phyloP scores from a whole-genome alignment of 1,140 invertebrate species.

The Drosophila burlai region DNA sequence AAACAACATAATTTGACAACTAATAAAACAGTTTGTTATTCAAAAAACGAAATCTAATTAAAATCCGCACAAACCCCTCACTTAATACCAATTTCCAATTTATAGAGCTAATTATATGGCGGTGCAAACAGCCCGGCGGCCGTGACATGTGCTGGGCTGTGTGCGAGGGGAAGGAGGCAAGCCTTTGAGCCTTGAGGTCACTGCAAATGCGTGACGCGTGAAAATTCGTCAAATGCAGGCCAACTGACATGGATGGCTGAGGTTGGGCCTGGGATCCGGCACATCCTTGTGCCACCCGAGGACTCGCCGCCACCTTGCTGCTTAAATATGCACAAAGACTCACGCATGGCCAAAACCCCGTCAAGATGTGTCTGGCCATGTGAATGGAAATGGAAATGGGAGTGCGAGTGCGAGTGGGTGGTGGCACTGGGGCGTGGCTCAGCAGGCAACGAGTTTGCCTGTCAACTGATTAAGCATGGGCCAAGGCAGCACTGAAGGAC shows the following conservation, averaged over 20 bases:
- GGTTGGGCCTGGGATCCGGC: neutral
- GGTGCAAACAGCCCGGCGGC: slow-evolving; percentile 21
- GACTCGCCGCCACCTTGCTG: slow-evolving; percentile 22
- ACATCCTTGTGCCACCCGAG: slow-evolving; percentile 10
- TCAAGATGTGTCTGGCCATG: slow-evolving; percentile 14
- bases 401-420: neutral
- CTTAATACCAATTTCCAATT: neutral
- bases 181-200: slow-evolving; percentile 65
- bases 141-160: slow-evolving; percentile 14
- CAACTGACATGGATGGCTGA: slow-evolving; percentile 45
- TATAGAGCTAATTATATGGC: slow-evolving; percentile 1
- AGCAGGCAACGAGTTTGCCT: slow-evolving; percentile 18
- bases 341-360: slow-evolving; percentile 43
- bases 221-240: slow-evolving; percentile 71
- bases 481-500: slow-evolving; percentile 26
- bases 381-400: slow-evolving; percentile 18
- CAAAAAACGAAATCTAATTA: neutral
- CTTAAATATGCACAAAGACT: slow-evolving; percentile 71
- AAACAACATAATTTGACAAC: neutral
- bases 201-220: slow-evolving; percentile 68
- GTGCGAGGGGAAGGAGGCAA: slow-evolving; percentile 1
- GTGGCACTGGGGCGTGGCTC: slow-evolving; percentile 11
- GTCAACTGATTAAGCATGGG: slow-evolving; percentile 43
- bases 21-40: neutral
- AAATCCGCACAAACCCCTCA: neutral